Percentiles rank a stretch among this genome's conserved stretches.
Evolutionary conservation across 1,140 invertebrate species (phyloP).

Genomic region (Homalodisca vitripennis): DNA sequence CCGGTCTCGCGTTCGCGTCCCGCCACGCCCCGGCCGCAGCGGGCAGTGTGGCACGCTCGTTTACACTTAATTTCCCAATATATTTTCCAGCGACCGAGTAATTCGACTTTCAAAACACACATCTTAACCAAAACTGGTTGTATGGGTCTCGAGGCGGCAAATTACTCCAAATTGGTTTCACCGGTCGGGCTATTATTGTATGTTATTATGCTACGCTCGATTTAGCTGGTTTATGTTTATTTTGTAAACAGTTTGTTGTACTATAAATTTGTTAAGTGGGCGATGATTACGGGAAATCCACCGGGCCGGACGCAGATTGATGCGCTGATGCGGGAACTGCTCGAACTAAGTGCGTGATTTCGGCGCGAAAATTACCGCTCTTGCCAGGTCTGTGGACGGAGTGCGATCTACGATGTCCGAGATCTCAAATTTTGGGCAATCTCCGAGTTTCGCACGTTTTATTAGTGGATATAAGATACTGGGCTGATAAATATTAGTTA

Average conservation of each 20-base stretch:
- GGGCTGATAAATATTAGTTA: too few relatives aligned
- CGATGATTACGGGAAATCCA: background rate
- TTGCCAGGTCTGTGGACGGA: too few relatives aligned
- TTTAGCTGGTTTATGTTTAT: slow-evolving; percentile 18
- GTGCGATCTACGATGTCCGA: too few relatives aligned
- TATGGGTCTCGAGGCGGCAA: slow-evolving; percentile 18
- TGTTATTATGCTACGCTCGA: slow-evolving; percentile 9
- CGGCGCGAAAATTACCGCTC: slow-evolving; percentile 2
- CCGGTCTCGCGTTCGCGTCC: too few relatives aligned
- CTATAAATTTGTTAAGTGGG: slow-evolving; percentile 13
- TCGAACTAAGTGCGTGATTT: background rate
- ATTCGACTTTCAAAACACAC: slow-evolving; percentile 26
- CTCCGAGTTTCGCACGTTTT: too few relatives aligned
- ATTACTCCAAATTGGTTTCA: slow-evolving; percentile 15
- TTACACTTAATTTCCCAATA: slow-evolving; percentile 26
- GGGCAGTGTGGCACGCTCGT: too few relatives aligned
- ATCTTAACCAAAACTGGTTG: slow-evolving; percentile 26
- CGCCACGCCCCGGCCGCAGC: too few relatives aligned
- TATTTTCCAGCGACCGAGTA: slow-evolving; percentile 12
- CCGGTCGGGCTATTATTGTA: slow-evolving; percentile 13
- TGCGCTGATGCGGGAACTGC: background rate
- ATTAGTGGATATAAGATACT: too few relatives aligned
- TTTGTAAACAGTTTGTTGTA: slow-evolving; percentile 18
- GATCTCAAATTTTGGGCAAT: too few relatives aligned
- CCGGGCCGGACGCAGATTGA: slow-evolving; percentile 5